Evolutionary conservation across 2,888 invertebrate species (phyloP), one percentile per base, ranked within the genome.

Genomic region (Polylopha cassiicola): DNA sequence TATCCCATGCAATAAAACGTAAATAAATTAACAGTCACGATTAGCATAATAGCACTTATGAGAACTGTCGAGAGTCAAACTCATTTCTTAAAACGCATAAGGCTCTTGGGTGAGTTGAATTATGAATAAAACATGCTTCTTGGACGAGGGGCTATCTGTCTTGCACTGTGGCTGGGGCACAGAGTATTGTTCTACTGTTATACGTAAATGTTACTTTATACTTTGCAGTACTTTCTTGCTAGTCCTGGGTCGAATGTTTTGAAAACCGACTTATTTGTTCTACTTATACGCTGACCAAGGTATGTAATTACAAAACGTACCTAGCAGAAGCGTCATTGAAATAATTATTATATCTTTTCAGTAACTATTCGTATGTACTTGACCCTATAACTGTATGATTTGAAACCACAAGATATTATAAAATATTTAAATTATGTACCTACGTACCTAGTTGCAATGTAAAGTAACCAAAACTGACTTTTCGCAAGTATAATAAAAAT

Each of bases 111-210:
- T 6, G 34, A 43, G 36, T 30, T 30, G 44, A 47, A 46, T 51
- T 58, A 66, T 67, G 69, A 67, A 67, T 67, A 66, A 67, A 60
- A 68, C 69, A 67, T 68, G 33, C 22, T 34, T 21, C 47, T 54
- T 50, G 44, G 51, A 44, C 49, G 41, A 43, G 48, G 46, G 43
- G 53, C 64, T 56, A 67, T 65, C 64, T 50, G 58, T 67, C 66
- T 66, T 60, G 38, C 45, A 47, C 34, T 44, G 53, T 17, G 37
- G 36, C 49, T 11, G 10, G 16, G 29, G 24, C 29, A 14, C 17
- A 4, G 10, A 16, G 18, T 23, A 30, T 30, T 36, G 34, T 41
- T 36, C 55, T 48, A 50, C 52, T 47, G 46, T 44, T 60, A 50
- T 48, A 49, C 47, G 46, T 53, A 42, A 54, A 47, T 51, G 53